phyloP scores from a whole-genome alignment of 2,113 vertebrate genomes.

The Ranitomeya imitator region DNA sequence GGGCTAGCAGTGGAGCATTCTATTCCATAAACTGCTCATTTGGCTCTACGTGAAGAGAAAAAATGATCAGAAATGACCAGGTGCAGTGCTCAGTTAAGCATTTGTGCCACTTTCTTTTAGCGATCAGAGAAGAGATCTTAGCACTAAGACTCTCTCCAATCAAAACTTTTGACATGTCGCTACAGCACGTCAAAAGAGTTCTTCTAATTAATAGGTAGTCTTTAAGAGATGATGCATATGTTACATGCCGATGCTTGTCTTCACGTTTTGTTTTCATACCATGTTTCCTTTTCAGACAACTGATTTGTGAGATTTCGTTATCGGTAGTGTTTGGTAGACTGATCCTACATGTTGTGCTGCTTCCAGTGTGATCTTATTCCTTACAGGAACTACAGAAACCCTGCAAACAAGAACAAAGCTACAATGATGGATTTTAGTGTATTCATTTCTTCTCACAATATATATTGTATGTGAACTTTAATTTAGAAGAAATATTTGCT shows the following conservation, averaged over 20 bases:
- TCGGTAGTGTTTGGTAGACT: not conserved
- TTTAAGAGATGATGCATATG: not conserved
- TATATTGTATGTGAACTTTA: not conserved
- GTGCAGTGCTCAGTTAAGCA: no score
- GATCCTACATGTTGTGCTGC: not conserved
- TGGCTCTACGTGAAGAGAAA: no score
- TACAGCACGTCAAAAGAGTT: no score
- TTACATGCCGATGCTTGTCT: constrained; percentile 11
- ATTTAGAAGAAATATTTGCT: not conserved
- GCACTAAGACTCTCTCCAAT: no score
- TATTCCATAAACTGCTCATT: no score
- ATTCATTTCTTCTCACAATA: not conserved
- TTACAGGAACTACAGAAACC: not conserved
- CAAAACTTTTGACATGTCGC: no score
- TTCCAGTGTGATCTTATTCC: not conserved
- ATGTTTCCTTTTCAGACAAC: not conserved
- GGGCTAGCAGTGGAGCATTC: no score
- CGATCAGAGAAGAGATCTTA: no score
- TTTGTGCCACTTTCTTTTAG: no score
- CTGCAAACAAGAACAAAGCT: constrained; percentile 11
- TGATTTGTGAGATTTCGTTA: not conserved
- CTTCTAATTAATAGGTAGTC: no score
- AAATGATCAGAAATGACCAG: no score
- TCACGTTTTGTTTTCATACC: not conserved
- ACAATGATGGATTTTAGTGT: not conserved